Base-by-base conservation (phyloP, 1,140 invertebrate genomes). In the Sycobia sp. region DNA sequence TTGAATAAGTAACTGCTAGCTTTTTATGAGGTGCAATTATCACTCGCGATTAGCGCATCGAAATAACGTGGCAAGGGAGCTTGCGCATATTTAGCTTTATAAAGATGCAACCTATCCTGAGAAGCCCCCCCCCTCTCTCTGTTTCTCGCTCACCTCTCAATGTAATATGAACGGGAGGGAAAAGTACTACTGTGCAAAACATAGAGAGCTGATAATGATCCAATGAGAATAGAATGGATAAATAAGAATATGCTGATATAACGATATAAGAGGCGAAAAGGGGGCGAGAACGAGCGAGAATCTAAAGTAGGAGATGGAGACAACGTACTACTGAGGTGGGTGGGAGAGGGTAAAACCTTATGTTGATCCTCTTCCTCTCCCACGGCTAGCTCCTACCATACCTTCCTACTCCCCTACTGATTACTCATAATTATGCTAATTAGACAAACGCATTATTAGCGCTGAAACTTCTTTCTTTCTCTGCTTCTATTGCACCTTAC, bases 371-470 rank as follows among this genome's bases (percentile, higher is more conserved):
- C 25, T 56, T 49, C 27, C 25, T 41, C 27, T 61, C 53, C 34
- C 53, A 63, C 53, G 61, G 18, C n/a, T 56, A 20, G 36, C 41
- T 29, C 16, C 16, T 25, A 29, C 32, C 23, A 27, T 2, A 18
- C 29, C n/a, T n/a, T 38, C 46, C 38, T 25, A 8, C n/a, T 22
- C 25, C 27, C 20, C 43, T 2, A 18, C 32, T 56, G 46, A 63
- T 63, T 63, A 63, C 61, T 63, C 61, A 57, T 63, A 56, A 63
- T 56, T 56, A 63, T 63, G 53, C 46, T 56, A 63, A 63, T 56
- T 63, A 50, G 22, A 3, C 25, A 25, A 63, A 63, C 41, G 44
- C 44, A 50, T 56, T 56, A 63, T 63, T 56, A 63, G 56, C 38
- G 25, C 32, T 34, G 25, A 54, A 36, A 25, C 43, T 29, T 8